Evolutionary conservation across 2,797 vertebrate genomes (phyloP), one percentile per base, ranked within the genome.

Genomic region (Phrynocephalus guinanensis): DNA sequence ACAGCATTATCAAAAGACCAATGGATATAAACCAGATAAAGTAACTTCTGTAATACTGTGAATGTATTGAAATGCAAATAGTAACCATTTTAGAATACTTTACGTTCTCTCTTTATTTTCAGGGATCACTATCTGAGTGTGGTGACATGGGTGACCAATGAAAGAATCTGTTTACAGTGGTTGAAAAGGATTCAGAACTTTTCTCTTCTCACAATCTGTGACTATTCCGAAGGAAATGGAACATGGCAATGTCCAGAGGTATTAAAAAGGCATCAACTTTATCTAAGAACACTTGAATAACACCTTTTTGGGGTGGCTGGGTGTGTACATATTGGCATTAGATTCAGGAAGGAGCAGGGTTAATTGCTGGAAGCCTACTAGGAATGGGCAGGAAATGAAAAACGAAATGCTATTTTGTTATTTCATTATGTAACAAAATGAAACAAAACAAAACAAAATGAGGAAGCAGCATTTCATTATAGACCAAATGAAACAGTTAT

Each of bases 91-190:
- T 66, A 73, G 52, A 73, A 81, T 78, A 10, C 24, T 48, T 70
- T 71, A 16, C 30, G 70, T 8, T 20, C 18, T 86, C 18, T 89
- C 92, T 56, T 89, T 90, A 44, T 92, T 93, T 95, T 89, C 95
- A 99, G 99, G 71, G 99, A 99, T 95, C 97, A 99, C 96, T 98
- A 99, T 93, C 94, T 99, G 95, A 97, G 97, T 95, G 97, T 96
- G 16, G 97, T 99, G 94, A 98, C 97, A 26, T 99, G 99, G 98
- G 97, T 97, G 15, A 98, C 97, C n/a, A 96, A 98, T 84, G 91
- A 97, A 83, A 98, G 98, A 73, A 91, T 99, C 66, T 98, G 98
- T 79, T 94, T 99, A 91, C 99, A 99, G 90, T 99, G 99, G 99
- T 96, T 98, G 86, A 96, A 95, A 71, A 98, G 99, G 83, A 98